phyloP scores from a whole-genome alignment of 2,797 vertebrate species.

The Gallinago solitaria region DNA sequence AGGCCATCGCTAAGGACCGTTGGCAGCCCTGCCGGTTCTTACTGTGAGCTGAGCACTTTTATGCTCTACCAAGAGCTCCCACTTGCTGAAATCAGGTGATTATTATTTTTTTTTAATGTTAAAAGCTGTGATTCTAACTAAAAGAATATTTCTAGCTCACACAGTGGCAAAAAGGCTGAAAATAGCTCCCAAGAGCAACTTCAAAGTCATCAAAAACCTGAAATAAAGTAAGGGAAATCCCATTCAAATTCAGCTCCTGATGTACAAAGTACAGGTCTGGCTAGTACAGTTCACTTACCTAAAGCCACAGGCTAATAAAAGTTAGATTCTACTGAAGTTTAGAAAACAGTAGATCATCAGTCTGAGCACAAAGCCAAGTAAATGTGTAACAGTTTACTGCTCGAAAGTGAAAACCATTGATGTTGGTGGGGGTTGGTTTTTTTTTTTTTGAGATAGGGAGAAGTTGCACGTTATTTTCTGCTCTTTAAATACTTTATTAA shows the following conservation, averaged over 20 bases:
- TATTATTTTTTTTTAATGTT: not conserved
- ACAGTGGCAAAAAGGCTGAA: not conserved
- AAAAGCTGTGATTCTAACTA: constrained; percentile 19
- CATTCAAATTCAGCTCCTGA: not conserved
- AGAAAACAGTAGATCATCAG: not conserved
- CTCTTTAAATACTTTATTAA: not conserved
- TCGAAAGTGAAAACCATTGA: not conserved
- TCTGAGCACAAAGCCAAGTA: not conserved
- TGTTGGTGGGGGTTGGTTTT: not conserved
- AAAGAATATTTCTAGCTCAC: constrained; percentile 6
- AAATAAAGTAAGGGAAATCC: not conserved
- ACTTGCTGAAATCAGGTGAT: constrained; percentile 10
- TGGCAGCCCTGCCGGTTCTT: not conserved
- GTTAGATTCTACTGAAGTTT: not conserved
- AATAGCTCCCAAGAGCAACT: constrained; percentile 2
- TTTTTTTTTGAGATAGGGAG: not conserved
- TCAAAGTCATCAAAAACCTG: constrained; percentile 16
- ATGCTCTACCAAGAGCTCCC: not conserved
- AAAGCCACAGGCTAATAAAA: not conserved
- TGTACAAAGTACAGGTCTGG: not conserved
- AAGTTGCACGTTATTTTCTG: not conserved
- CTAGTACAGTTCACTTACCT: not conserved
- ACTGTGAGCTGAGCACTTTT: not conserved
- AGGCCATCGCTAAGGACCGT: not conserved
- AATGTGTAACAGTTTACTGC: not conserved